phyloP scores from a whole-genome alignment of 1,140 invertebrate genomes.

The Drosophila sulfurigaster region DNA sequence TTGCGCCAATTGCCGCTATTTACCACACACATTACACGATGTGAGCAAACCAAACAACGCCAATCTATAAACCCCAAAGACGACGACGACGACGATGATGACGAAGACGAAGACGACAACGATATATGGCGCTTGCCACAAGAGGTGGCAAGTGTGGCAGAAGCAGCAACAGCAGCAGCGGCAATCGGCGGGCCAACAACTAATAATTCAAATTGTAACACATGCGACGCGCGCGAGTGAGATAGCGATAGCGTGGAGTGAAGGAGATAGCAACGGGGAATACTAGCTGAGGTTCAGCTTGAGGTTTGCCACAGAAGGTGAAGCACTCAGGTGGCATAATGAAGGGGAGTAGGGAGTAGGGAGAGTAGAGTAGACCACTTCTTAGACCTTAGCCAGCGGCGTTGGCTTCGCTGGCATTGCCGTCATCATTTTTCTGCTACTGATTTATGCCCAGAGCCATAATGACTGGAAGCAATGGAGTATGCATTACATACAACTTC shows the following conservation, averaged over 20 bases:
- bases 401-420: not conserved
- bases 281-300: constrained; percentile 8
- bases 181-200: constrained; percentile 45
- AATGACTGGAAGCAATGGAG: constrained; percentile 80
- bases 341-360: not conserved
- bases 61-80: constrained; percentile 56
- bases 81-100: constrained; percentile 33
- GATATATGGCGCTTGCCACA: constrained; percentile 60
- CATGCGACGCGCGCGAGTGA: constrained; percentile 57
- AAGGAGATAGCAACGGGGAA: constrained; percentile 21
- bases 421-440: constrained; percentile 60
- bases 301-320: not conserved
- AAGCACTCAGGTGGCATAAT: not conserved
- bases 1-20: constrained; percentile 63
- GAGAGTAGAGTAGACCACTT: constrained; percentile 30
- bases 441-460: constrained; percentile 75
- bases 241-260: not conserved
- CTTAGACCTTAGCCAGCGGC: constrained; percentile 28
- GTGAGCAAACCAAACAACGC: constrained; percentile 68
- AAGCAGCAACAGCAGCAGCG: constrained; percentile 43
- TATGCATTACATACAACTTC: constrained; percentile 65
- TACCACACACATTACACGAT: constrained; percentile 76
- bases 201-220: constrained; percentile 82
- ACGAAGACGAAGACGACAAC: constrained; percentile 45
- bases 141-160: constrained; percentile 50